Evolutionary conservation across 2,113 vertebrate genomes (phyloP).

Genomic region (Smithornis capensis): DNA sequence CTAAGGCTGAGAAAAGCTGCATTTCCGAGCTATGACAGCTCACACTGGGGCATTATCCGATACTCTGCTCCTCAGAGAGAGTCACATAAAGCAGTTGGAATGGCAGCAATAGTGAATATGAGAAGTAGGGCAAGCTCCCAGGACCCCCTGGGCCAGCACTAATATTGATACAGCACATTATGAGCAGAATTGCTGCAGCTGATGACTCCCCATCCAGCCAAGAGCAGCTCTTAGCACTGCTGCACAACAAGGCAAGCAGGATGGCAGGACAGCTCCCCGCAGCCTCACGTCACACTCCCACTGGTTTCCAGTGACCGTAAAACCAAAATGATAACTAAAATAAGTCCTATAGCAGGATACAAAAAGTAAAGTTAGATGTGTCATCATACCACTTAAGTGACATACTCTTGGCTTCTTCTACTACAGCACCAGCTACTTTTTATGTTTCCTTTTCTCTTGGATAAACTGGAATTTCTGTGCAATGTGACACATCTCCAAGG

Average conservation of each 20-base stretch:
- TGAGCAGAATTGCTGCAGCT: neutral
- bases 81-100: neutral
- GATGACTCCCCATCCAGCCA: neutral
- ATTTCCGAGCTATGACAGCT: neutral
- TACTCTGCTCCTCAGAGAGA: neutral
- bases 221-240: neutral
- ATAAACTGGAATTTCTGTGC: neutral
- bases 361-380: neutral
- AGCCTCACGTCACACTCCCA: neutral
- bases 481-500: neutral
- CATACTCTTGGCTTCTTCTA: neutral
- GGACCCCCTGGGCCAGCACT: neutral
- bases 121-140: slow-evolving; percentile 32
- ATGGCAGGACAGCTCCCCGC: neutral
- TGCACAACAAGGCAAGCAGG: rapidly evolving
- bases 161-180: neutral
- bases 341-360: neutral
- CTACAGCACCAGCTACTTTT: neutral
- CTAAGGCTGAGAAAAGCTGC: neutral
- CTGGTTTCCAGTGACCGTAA: neutral
- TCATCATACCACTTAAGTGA: neutral
- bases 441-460: neutral
- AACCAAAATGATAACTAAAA: neutral
- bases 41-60: neutral
- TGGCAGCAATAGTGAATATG: neutral